Evolutionary conservation across 2,888 invertebrate genomes (phyloP), one percentile per base, ranked within the genome.

Genomic region (Notodromas monacha): DNA sequence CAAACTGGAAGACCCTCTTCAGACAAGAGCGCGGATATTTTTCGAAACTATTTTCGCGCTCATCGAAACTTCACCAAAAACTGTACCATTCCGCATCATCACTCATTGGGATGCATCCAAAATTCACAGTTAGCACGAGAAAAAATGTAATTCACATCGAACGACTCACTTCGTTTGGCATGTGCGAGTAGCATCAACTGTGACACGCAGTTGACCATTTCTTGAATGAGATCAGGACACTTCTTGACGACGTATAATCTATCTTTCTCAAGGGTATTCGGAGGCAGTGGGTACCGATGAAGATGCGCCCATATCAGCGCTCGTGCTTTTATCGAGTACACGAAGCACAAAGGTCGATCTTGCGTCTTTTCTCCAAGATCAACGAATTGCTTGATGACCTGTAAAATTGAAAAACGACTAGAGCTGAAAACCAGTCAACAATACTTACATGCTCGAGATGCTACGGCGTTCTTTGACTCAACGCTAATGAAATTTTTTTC

Each of bases 231-330:
- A 49, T 79, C 79, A 1, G 89, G 86, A 50, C 39, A 29, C 21
- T 27, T 11, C 12, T 16, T 11, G 14, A 76, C 64, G 32, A 77
- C 60, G 42, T 69, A 68, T 41, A 69, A 63, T 26, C 72, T 58
- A 55, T 86, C 81, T 45, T 65, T 61, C 42, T 81, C 79, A 30
- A 81, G 51, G 1, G 76, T 74, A 30, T 63, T 58, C 0, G 62
- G 59, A 40, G 70, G 72, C 12, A 81, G 48, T 2, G 59, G 53
- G 44, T 89, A 61, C 30, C 92, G 63, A n/a, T 67, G 61, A 31
- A 96, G 56, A 53, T 99, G 92, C 2, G 89, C 84, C 48, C 89
- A 81, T n/a, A 96, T 55, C 12, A 99, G 55, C 13, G 84, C 77
- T 27, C 96, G 60, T 1, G 92, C 77, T 43, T 61, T 61, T 26